phyloP scores from a whole-genome alignment of 92 coral and sea anemone genomes.

The Metridium senile region DNA sequence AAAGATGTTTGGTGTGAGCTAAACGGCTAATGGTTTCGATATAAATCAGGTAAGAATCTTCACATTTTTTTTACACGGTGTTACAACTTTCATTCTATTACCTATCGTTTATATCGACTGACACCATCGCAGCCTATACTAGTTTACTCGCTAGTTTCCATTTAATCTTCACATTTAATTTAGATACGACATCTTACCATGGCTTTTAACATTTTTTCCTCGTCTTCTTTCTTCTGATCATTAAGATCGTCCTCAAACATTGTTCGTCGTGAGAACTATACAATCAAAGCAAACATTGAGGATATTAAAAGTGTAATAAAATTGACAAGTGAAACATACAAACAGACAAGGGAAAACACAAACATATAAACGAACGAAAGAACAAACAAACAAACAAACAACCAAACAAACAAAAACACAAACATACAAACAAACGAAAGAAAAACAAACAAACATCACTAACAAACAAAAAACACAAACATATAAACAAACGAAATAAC shows the following conservation, averaged over 20 bases:
- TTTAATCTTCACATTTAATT: too few species aligned
- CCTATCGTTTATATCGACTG: too few species aligned
- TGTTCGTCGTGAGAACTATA: conserved; percentile 68
- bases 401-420: not conserved
- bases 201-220: conserved; percentile 78
- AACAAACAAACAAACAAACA: not conserved
- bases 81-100: too few species aligned
- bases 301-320: too few species aligned
- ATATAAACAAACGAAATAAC: not conserved
- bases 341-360: not conserved
- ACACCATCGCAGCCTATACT: too few species aligned
- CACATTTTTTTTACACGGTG: too few species aligned
- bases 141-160: too few species aligned
- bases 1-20: too few species aligned
- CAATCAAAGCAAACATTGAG: not conserved
- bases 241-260: conserved; percentile 88
- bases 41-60: too few species aligned
- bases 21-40: too few species aligned
- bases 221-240: conserved; percentile 97
- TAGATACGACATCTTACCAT: conserved; percentile 43
- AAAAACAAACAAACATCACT: too few species aligned
- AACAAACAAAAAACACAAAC: too few species aligned
- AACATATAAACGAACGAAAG: not conserved
- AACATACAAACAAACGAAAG: not conserved
- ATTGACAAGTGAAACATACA: not conserved